These are phyloP conservation scores for Formica aserva DNA, from an alignment of 2,888 invertebrate species.

Conservation along the genomic window DNA sequence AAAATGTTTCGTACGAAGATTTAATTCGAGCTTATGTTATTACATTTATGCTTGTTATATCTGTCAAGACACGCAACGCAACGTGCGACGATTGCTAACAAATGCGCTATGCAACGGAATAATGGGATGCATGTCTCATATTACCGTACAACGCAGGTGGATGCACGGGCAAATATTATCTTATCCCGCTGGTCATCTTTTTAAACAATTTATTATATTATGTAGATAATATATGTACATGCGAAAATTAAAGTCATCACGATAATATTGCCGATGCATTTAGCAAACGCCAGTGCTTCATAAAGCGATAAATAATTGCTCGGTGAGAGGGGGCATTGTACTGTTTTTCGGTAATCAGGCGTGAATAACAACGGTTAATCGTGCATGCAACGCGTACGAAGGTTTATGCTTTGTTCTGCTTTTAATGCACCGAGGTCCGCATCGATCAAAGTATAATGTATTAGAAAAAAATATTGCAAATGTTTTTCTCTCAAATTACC, in stretches of 20 bases:
- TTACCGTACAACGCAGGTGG: conserved; percentile 5
- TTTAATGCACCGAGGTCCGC: conserved; percentile 19
- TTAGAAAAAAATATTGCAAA: conserved; percentile 13
- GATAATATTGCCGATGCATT: conserved; percentile 34
- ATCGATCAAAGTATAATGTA: conserved; percentile 23
- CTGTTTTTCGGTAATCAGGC: conserved; percentile 52
- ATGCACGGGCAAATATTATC: conserved; percentile 17
- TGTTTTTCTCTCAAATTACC: not conserved
- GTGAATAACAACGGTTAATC: conserved; percentile 44
- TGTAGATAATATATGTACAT: not conserved
- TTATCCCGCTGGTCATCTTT: not conserved
- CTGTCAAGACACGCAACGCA: not conserved
- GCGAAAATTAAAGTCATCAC: conserved; percentile 11
- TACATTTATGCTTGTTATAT: not conserved
- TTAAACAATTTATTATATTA: conserved; percentile 16
- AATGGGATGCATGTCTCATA: not conserved
- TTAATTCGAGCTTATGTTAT: not conserved
- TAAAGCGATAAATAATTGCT: conserved; percentile 54
- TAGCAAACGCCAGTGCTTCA: conserved; percentile 37
- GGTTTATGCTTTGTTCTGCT: conserved; percentile 35
- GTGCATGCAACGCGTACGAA: conserved; percentile 38
- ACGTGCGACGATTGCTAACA: not conserved
- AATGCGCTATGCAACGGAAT: not conserved
- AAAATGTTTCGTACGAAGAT: not conserved
- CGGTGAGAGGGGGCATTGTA: conserved; percentile 19